Evolutionary conservation across 1,140 invertebrate species (phyloP).

Genomic region (Phymastichus coffea): DNA sequence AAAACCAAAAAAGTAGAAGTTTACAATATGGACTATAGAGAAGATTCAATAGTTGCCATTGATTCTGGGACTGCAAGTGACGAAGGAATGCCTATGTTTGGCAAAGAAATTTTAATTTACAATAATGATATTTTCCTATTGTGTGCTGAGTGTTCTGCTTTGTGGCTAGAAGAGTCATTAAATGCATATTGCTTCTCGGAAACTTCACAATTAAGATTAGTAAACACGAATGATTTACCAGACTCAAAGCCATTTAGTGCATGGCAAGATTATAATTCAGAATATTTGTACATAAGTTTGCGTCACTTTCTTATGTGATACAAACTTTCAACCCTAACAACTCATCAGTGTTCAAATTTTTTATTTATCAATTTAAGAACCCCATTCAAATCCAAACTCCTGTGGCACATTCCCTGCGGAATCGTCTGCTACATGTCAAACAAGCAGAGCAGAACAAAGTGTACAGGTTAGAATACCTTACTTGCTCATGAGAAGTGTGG

Average conservation of each 20-base stretch:
- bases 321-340: too few species aligned
- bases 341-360: too few species aligned
- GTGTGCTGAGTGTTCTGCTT: background rate
- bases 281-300: background rate
- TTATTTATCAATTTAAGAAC: too few species aligned
- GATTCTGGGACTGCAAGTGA: background rate
- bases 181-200: background rate
- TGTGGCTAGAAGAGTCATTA: background rate
- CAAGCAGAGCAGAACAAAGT: too few species aligned
- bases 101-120: background rate
- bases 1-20: background rate
- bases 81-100: background rate
- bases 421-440: too few species aligned
- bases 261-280: background rate
- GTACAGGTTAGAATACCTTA: too few species aligned
- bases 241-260: background rate
- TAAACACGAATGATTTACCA: background rate
- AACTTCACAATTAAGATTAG: background rate
- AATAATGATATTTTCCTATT: too few species aligned
- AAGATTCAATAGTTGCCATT: background rate
- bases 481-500: too few species aligned
- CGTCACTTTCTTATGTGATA: background rate
- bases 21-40: background rate
- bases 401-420: too few species aligned
- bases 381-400: too few species aligned